Evolutionary conservation across 2,113 vertebrate species (phyloP), one percentile per base, ranked within the genome.

Genomic region (Muscicapa adusta): DNA sequence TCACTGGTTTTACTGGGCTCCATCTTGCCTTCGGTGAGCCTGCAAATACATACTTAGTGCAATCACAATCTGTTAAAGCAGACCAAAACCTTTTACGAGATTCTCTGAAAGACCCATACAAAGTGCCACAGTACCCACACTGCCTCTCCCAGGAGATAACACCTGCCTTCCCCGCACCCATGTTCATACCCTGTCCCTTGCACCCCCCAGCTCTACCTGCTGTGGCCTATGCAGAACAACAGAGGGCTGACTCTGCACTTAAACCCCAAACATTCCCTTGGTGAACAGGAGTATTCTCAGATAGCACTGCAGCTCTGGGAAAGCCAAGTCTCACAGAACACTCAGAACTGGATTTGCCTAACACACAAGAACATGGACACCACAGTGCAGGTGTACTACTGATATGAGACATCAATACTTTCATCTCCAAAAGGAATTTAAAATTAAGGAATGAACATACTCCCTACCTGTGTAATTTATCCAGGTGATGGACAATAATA

Each of bases 151-250:
- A 20, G 34, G 43, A 75, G 13, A 23, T 5, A 40, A n/a, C 3
- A 16, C 8, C 47, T 42, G 47, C 28, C 23, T 63, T 61, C 54
- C 40, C 13, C 38, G 36, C 5, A n/a, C 8, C 14, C 12, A 10
- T 0, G 0, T 36, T 31, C 38, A 7, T 4, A 18, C 48, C 40
- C n/a, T 61, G 56, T 22, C n/a, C 42, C n/a, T 34, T 33, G 36
- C 31, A 43, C 6, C 15, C 50, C 42, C 25, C 43, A n/a, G 58
- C 43, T 58, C 43, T 26, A 4, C 61, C 14, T 62, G 2, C 36
- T 33, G 67, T 45, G 53, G 63, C 23, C 29, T 33, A 0, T 8
- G 54, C 68, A 77, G 63, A n/a, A n/a, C n/a, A n/a, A n/a, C n/a
- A n/a, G n/a, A n/a, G n/a, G n/a, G n/a, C n/a, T n/a, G n/a, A 23